phyloP scores from a whole-genome alignment of 2,113 vertebrate species.

The Sterna hirundo region DNA sequence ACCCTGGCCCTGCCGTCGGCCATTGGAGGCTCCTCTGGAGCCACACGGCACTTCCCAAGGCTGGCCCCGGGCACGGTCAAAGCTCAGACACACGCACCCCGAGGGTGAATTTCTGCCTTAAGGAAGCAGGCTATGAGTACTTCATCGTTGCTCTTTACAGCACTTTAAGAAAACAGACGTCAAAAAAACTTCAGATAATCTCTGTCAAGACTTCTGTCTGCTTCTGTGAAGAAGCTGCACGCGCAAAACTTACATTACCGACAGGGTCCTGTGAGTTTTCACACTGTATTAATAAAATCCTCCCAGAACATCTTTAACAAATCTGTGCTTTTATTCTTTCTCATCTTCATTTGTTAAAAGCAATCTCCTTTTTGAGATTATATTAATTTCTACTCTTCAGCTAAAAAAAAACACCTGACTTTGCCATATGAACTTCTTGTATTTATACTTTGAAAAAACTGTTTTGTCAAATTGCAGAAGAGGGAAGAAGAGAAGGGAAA shows the following conservation, averaged over 20 bases:
- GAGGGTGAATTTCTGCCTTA: background rate
- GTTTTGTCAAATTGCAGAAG: background rate
- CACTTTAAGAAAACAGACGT: background rate
- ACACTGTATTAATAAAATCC: conserved; percentile 7
- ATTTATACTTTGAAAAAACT: background rate
- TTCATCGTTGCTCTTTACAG: background rate
- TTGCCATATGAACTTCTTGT: background rate
- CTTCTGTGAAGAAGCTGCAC: background rate
- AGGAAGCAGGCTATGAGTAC: background rate
- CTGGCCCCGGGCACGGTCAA: accelerated
- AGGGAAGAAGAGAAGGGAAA: background rate
- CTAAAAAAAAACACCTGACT: background rate
- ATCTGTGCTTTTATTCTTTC: background rate
- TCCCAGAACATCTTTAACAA: background rate
- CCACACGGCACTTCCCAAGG: background rate
- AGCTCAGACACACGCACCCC: no score
- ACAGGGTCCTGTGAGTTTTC: conserved; percentile 18
- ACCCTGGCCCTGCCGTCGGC: accelerated
- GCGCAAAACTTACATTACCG: background rate
- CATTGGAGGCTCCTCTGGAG: accelerated
- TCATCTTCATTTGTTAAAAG: background rate
- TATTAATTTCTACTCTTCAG: background rate
- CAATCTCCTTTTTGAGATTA: background rate
- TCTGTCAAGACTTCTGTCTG: background rate
- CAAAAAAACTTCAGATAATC: background rate